Evolutionary conservation across 2,113 vertebrate species (phyloP), one percentile per base, ranked within the genome.

Genomic region (Triplophysa siluroides): DNA sequence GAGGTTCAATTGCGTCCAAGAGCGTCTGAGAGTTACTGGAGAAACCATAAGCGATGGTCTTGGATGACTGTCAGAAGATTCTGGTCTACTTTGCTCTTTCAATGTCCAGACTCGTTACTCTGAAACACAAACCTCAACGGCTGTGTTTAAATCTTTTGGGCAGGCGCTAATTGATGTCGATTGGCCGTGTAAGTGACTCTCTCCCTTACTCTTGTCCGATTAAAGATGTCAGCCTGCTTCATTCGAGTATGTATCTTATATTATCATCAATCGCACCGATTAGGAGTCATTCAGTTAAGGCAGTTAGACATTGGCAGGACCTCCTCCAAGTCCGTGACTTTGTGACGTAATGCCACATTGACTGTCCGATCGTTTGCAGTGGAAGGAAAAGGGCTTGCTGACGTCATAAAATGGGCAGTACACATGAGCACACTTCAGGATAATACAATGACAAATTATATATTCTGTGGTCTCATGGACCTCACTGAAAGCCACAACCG

Each of bases 61-160:
- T 61, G 71, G 38, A 74, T 4, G 61, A 13, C 38, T 76, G 60
- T 65, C 62, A 65, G 75, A 14, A 52, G 12, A 11, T 16, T 77
- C 45, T 77, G 62, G 43, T 65, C 18, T 38, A 65, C 3, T 16
- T 76, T 54, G 11, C 24, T 26, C 45, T 29, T 76, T 52, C 19
- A 38, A 76, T 50, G 74, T 64, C 45, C 43, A 76, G 45, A 33
- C 45, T 1, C 6, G 21, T 76, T 21, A 61, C 5, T 26, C 45
- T 63, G 45, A 24, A 26, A 9, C 63, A 47, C 41, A 63, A 63
- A 76, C 73, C 58, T 43, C 14, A 16, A 26, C 23, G 61, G 4
- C 26, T 63, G 61, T 14, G 61, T 58, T 61, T 13, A 26, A 62
- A 16, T 76, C 21, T 23, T 21, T 75, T 76, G 38, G 26, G 45